phyloP scores from a whole-genome alignment of 2,113 vertebrate species.

The Muntiacus reevesi region DNA sequence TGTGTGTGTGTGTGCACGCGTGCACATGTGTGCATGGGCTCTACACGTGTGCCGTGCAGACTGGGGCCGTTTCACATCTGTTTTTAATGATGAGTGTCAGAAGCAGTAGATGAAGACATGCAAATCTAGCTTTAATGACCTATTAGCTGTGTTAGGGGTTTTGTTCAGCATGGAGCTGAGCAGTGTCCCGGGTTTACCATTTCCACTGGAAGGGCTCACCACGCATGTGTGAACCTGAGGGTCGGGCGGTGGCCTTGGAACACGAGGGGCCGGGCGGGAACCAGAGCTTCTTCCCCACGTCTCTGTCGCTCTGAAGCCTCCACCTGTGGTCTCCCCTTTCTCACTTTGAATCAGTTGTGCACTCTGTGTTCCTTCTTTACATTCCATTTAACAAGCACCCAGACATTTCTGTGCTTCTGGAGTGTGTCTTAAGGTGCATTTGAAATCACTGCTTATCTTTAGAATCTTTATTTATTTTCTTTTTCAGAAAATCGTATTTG shows the following conservation, averaged over 20 bases:
- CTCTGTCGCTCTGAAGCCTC: neutral
- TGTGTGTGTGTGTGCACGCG: neutral
- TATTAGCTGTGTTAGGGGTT: neutral
- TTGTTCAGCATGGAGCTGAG: neutral
- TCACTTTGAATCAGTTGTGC: neutral
- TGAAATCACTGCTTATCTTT: neutral
- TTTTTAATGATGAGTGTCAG: neutral
- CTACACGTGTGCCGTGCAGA: neutral
- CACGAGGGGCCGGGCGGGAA: neutral
- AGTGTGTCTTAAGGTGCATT: neutral
- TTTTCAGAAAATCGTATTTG: neutral
- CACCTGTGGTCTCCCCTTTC: neutral
- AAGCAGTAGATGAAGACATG: neutral
- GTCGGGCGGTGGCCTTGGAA: neutral
- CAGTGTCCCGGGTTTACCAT: neutral
- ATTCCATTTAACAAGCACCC: neutral
- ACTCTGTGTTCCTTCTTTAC: neutral
- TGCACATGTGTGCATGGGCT: rapidly evolving
- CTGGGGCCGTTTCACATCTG: neutral
- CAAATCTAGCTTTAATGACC: neutral
- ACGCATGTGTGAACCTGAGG: neutral
- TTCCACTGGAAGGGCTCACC: neutral
- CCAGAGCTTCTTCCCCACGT: neutral
- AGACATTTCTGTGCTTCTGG: neutral
- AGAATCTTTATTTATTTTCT: neutral